Evolutionary conservation across 2,888 invertebrate species (phyloP), one percentile per base, ranked within the genome.

Genomic region (Tetranychus piercei): DNA sequence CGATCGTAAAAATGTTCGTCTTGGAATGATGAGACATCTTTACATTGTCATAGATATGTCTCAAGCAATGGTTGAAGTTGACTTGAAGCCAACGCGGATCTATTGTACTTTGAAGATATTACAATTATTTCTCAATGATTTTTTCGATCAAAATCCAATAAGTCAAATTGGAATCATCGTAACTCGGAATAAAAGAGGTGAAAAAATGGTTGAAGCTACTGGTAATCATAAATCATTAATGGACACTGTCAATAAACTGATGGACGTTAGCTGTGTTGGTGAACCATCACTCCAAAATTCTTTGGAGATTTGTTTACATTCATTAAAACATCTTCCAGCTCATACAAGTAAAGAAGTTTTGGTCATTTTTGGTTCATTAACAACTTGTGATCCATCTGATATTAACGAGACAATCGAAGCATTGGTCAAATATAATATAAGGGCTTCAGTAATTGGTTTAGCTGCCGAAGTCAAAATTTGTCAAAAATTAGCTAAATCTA

Each of bases 141-240:
- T 92, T 82, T 96, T 97, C 83, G 96, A 97, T 83, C 94, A 96
- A 83, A 99, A 99, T 84, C 99, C 99, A 11, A 90, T 99, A 74
- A 95, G 96, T 81, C 99, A 99, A 83, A 84, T 99, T 78, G 97
- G 97, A 43, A 85, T 99, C 65, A 90, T 99, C 78, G 85, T 88
- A 11, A 90, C 94, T 81, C 89, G 90, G 80, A 94, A 94, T 81
- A 97, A 97, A 83, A 86, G 94, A 79, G 94, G 95, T 1, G 96
- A 97, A 81, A 92, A 90, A 83, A 84, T 95, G 6, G 90, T 91
- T 71, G 94, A 95, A 78, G 84, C 99, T 65, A 90, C 92, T 77
- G 96, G 96, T 79, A 84, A 85, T 79, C 82, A 83, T 6, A 81
- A 83, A 75, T 80, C 82, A 18, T 82, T 85, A 75, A 81, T 83